These are phyloP conservation scores for Ammodytes dubius DNA, from an alignment of 2,113 vertebrate species.

Conservation along the genomic window DNA sequence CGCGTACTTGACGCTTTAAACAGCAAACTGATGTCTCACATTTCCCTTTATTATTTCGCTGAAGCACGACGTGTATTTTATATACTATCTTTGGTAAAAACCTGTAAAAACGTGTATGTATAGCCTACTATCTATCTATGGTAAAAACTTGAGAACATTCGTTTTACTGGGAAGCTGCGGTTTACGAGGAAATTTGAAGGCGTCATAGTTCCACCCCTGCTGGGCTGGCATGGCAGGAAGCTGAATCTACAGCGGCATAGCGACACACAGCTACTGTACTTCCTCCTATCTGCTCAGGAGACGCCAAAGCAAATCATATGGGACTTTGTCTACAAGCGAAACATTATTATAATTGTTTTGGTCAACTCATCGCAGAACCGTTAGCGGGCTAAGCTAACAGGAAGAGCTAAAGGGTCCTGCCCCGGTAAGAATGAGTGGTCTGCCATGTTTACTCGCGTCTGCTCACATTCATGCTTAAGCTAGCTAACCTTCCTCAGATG, in stretches of 20 bases:
- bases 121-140: too few relatives aligned
- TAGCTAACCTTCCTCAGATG: constrained; percentile 20
- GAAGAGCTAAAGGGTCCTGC: constrained; percentile 62
- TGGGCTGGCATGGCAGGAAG: constrained; percentile 49
- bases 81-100: too few relatives aligned
- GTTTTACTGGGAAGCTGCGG: accelerated
- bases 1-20: not conserved
- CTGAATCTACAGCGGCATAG: constrained; percentile 59
- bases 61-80: not conserved
- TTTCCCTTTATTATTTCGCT: not conserved
- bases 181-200: constrained; percentile 67
- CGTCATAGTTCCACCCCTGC: constrained; percentile 69
- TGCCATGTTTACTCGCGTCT: constrained; percentile 57
- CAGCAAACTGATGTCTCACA: not conserved
- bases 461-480: constrained; percentile 11
- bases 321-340: not conserved
- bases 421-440: constrained; percentile 73
- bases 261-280: constrained; percentile 13
- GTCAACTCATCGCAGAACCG: constrained; percentile 14
- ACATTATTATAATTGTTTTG: not conserved
- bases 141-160: not conserved
- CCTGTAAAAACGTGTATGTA: too few relatives aligned
- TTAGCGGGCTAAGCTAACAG: constrained; percentile 53
- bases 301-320: not conserved
- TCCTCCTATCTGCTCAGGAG: not conserved